A percentile compares a stretch with the other conserved stretches of the same genome.
Evolutionary conservation across 2,797 vertebrate species (phyloP).

Genomic region (Periparus ater): DNA sequence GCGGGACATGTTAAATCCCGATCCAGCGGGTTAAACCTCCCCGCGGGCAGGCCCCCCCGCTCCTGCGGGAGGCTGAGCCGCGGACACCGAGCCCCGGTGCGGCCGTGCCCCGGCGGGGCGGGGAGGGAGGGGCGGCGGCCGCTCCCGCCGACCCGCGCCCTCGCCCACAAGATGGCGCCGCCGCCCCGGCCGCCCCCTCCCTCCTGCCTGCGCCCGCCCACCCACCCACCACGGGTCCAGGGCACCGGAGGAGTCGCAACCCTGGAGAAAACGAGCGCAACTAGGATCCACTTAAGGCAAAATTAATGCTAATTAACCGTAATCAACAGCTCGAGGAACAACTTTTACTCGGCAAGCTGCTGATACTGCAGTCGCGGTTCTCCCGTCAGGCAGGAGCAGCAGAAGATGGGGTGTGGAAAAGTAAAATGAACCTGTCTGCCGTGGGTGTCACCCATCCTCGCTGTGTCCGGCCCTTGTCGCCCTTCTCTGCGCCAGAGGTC

Average conservation of each 20-base stretch:
- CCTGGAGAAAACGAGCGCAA: background rate
- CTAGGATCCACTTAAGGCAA: background rate
- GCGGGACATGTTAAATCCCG: accelerated
- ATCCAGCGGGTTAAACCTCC: too few relatives aligned
- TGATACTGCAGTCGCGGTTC: background rate
- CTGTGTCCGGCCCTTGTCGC: background rate
- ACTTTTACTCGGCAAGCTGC: background rate
- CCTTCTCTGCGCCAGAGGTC: background rate
- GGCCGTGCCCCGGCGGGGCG: too few relatives aligned
- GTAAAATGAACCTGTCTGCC: background rate
- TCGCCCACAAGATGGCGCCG: constrained; percentile 52
- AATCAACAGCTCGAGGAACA: constrained; percentile 2
- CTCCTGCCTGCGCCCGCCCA: too few relatives aligned
- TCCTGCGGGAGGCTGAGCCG: accelerated
- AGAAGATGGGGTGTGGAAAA: background rate
- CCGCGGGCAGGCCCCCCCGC: too few relatives aligned
- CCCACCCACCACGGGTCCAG: background rate
- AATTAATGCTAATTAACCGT: constrained; percentile 39
- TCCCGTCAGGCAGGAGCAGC: background rate
- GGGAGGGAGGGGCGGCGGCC: background rate
- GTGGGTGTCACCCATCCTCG: background rate
- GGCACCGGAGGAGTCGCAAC: background rate
- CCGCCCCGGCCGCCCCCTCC: background rate
- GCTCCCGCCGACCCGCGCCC: background rate
- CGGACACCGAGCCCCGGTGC: accelerated